phyloP scores from a whole-genome alignment of 2,797 vertebrate genomes.

The Peromyscus attwateri region DNA sequence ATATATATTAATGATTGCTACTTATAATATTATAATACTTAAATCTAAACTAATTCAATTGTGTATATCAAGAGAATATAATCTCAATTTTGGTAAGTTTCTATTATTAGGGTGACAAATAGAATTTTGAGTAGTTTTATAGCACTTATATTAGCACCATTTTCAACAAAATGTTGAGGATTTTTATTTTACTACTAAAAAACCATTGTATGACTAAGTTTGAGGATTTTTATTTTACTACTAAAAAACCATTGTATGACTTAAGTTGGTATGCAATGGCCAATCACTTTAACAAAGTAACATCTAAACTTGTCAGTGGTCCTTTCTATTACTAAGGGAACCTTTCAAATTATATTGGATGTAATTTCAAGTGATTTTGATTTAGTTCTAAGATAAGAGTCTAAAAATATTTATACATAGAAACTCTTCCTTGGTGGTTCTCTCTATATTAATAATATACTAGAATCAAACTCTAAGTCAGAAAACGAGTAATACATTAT shows the following conservation, averaged over 20 bases:
- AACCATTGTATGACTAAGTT: background rate
- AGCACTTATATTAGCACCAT: background rate
- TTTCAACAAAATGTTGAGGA: background rate
- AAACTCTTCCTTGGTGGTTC: background rate
- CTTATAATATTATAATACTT: conserved; percentile 25
- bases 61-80: background rate
- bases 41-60: conserved; percentile 58
- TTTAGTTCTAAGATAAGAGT: background rate
- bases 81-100: background rate
- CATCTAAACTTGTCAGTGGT: background rate
- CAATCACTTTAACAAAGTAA: background rate
- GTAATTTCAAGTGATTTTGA: background rate
- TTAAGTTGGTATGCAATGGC: background rate
- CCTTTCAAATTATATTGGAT: background rate
- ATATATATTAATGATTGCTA: conserved; percentile 20
- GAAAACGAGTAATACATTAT: background rate
- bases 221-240: too few relatives aligned
- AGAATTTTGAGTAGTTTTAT: conserved; percentile 18
- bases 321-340: background rate
- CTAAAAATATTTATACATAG: background rate
- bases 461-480: conserved; percentile 6
- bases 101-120: background rate
- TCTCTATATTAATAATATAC: background rate
- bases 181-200: conserved; percentile 2
- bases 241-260: too few relatives aligned